These are phyloP conservation scores for Labrus mixtus DNA, from an alignment of 2,113 vertebrate species.

Conservation along the genomic window DNA sequence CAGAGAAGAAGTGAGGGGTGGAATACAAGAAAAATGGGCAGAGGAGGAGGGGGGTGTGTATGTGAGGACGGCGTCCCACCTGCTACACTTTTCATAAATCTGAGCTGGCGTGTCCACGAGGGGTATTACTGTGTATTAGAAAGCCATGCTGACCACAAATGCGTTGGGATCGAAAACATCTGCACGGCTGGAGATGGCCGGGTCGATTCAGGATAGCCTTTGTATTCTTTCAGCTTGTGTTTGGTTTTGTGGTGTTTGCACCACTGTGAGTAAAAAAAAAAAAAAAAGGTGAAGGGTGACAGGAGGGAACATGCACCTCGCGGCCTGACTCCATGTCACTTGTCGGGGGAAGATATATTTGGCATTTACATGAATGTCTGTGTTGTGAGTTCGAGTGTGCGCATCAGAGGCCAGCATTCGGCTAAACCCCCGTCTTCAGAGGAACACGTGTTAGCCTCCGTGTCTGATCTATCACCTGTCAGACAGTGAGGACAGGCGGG, in stretches of 20 bases:
- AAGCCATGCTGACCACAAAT: slow-evolving; percentile 55
- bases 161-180: slow-evolving; percentile 59
- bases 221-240: neutral
- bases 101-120: slow-evolving; percentile 52
- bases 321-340: slow-evolving; percentile 44
- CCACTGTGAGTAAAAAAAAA: slow-evolving; percentile 10
- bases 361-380: slow-evolving; percentile 39
- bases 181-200: slow-evolving; percentile 46
- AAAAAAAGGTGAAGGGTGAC: slow-evolving; percentile 3
- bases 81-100: slow-evolving; percentile 68
- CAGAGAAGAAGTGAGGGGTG: neutral
- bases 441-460: slow-evolving; percentile 73
- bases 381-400: slow-evolving; percentile 16
- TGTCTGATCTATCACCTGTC: slow-evolving; percentile 80
- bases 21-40: slow-evolving; percentile 7
- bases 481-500: slow-evolving; percentile 75
- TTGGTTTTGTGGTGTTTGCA: slow-evolving; percentile 6
- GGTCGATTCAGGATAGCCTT: slow-evolving; percentile 45
- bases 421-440: slow-evolving; percentile 71
- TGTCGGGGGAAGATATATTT: slow-evolving; percentile 56
- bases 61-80: slow-evolving; percentile 56
- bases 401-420: slow-evolving; percentile 60
- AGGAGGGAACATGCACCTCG: slow-evolving; percentile 29
- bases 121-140: slow-evolving; percentile 50
- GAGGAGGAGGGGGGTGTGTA: neutral